Base-by-base conservation (phyloP, 2,797 vertebrate genomes). In the Channa striata region DNA sequence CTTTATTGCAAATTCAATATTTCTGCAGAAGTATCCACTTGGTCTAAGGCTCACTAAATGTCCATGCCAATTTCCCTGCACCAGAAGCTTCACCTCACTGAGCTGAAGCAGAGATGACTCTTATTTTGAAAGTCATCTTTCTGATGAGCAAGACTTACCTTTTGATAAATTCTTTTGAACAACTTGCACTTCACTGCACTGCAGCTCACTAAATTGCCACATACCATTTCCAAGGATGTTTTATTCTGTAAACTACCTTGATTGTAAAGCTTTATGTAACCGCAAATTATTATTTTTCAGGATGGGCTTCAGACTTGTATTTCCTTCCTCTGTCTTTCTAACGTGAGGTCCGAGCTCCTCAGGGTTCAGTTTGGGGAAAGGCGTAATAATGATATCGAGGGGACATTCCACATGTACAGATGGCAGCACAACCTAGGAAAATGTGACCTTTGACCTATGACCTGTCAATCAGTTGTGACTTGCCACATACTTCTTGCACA, bases 381-480 rank as follows among this genome's bases (percentile, higher is more conserved):
- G 59, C 20, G 49, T 46, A 52, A 76, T 76, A 40, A 65, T 59
- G 66, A 68, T 59, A 57, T 6, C 0, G 44, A 69, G 37, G 37
- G 42, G 42, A 39, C 34, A 44, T 78, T 63, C 43, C 46, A 39
- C 9, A n/a, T 30, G 58, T 70, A 62, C 70, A 2, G 73, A 68
- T 74, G 62, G 56, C 7, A 2, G 21, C 36, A 21, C 25, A 49
- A 46, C 65, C 47, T 17, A n/a, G 23, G 47, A 20, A 73, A 61
- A 51, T 68, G 19, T 64, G 42, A 72, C 62, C 73, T 80, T 68
- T 71, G 68, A 65, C 61, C 12, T 11, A 0, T 20, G 34, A 19
- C 59, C 6, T 59, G 74, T 74, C 77, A 60, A n/a, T 74, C 66
- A 64, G 0, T 47, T 23, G 8, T 16, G 36, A 58, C 47, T 39